phyloP scores from a whole-genome alignment of 2,113 vertebrate genomes.

The Steatornis caripensis region DNA sequence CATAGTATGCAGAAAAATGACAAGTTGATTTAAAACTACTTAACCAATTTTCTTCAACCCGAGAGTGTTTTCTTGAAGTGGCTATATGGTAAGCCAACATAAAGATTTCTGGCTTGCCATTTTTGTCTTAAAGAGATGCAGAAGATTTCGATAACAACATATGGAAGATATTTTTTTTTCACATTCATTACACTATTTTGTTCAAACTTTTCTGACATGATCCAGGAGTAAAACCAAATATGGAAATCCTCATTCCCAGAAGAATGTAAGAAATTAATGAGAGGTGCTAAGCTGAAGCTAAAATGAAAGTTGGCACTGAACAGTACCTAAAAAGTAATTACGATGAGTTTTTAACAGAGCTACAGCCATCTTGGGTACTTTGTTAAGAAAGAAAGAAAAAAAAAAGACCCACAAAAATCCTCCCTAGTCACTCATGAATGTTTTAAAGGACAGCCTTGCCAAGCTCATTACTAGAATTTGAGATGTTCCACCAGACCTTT shows the following conservation, averaged over 20 bases:
- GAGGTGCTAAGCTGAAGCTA: slow-evolving; percentile 12
- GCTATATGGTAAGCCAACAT: not conserved
- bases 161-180: slow-evolving; percentile 34
- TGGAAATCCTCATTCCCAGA: slow-evolving; percentile 20
- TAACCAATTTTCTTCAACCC: slow-evolving; percentile 6
- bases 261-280: slow-evolving; percentile 36
- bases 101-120: slow-evolving; percentile 33
- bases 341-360: not conserved
- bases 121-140: slow-evolving; percentile 50
- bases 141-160: slow-evolving; percentile 45
- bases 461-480: not conserved
- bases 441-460: not conserved
- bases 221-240: slow-evolving; percentile 50
- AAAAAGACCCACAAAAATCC: not conserved
- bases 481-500: not conserved
- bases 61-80: not conserved
- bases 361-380: not conserved
- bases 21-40: slow-evolving; percentile 34
- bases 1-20: not conserved
- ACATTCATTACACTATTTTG: slow-evolving; percentile 11
- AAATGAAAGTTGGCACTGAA: slow-evolving; percentile 18
- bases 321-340: not conserved
- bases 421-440: not conserved
- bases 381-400: not conserved
- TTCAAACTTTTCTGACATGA: slow-evolving; percentile 37